Conservation (phyloP, 2,113 vertebrate genomes). For the Corydoras maculifer region DNA sequence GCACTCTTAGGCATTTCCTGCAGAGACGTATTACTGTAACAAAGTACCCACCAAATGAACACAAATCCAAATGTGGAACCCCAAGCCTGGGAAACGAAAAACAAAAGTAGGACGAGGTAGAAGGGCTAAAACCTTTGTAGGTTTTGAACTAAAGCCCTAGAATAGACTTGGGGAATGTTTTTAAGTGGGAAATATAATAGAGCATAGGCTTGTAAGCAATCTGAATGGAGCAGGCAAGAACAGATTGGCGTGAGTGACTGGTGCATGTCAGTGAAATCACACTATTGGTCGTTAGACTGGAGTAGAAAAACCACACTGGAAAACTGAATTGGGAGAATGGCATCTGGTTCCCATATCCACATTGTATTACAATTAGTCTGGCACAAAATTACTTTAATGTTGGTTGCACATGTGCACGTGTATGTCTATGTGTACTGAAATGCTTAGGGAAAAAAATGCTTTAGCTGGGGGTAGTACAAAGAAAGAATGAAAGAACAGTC, state of each 20-base stretch:
- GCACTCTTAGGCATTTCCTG: conserved; percentile 6
- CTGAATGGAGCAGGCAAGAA: conserved; percentile 62
- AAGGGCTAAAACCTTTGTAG: conserved; percentile 32
- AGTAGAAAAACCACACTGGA: conserved; percentile 60
- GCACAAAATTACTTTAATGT: conserved; percentile 58
- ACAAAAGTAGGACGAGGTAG: background rate
- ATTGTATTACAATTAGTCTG: conserved; percentile 65
- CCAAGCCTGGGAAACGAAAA: conserved; percentile 19
- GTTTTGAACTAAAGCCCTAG: conserved; percentile 50
- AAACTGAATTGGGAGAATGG: conserved; percentile 65
- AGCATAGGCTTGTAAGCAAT: conserved; percentile 64
- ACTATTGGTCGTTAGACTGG: conserved; percentile 59
- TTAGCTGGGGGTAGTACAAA: no score
- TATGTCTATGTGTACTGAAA: conserved; percentile 20
- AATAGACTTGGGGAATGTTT: conserved; percentile 45
- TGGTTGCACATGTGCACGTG: conserved; percentile 41
- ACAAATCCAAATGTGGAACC: conserved; percentile 13
- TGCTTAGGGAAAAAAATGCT: no score
- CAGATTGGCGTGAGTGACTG: conserved; percentile 63
- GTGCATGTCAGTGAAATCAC: conserved; percentile 58
- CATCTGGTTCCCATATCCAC: conserved; percentile 67
- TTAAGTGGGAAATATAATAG: conserved; percentile 58
- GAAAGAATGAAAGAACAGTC: no score
- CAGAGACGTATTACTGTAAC: conserved; percentile 15
- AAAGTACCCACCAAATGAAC: conserved; percentile 1